Evolutionary conservation across 1,140 invertebrate species (phyloP), one percentile per base, ranked within the genome.

Genomic region (Sinonovacula constricta): DNA sequence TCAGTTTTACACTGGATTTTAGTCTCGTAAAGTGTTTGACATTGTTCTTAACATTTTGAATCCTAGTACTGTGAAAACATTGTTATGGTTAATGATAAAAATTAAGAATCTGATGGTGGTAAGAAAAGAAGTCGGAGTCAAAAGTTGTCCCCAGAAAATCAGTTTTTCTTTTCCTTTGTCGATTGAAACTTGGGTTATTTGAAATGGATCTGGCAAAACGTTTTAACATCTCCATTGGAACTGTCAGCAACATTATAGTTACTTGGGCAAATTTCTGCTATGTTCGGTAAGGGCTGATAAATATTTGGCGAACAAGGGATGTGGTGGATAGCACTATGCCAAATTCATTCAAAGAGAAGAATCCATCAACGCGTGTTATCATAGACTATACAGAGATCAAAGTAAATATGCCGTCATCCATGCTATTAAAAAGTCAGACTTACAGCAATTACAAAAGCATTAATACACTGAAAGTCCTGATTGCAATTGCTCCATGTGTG

Each of bases 381-480:
- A 69, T 81, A 28, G 75, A 81, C n/a, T n/a, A n/a, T n/a, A n/a
- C n/a, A n/a, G n/a, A n/a, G n/a, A n/a, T n/a, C n/a, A n/a, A n/a
- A n/a, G 24, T 81, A 72, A 69, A 74, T 33, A 71, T 30, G 45
- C 28, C 80, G 5, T 74, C 74, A 22, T 78, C 63, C n/a, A 28
- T 68, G n/a, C 49, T 36, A 12, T 28, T 54, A 3, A 54, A 65
- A 65, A 34, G 45, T n/a, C n/a, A n/a, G n/a, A n/a, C n/a, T n/a
- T n/a, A n/a, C n/a, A n/a, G n/a, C n/a, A n/a, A n/a, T n/a, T 34
- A 79, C 31, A 82, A 82, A 65, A 36, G 34, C 26, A 28, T n/a
- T 15, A 82, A 79, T 30, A 82, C 80, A 15, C 69, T 51, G 12
- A 82, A 82, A 56, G 59, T 54, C 51, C 51, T 80, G 15, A 30